Percentiles rank a stretch among this genome's conserved stretches.
These are phyloP conservation scores for Arenaria interpres DNA, from an alignment of 2,113 vertebrate species.

Conservation along the genomic window DNA sequence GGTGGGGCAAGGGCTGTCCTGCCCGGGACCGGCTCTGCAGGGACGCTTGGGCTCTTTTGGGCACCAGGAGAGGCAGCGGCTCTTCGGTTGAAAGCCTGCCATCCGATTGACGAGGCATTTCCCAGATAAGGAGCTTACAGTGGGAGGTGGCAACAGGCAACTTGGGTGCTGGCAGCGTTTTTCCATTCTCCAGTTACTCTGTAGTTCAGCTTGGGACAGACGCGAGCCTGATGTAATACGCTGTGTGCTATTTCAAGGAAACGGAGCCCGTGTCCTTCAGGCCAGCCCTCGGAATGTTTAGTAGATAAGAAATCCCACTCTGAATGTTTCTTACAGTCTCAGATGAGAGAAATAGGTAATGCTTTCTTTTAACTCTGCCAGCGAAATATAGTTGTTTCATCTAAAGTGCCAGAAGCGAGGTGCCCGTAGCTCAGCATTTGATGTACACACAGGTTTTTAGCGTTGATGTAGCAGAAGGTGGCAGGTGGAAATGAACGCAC, in stretches of 20 bases:
- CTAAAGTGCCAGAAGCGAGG: not conserved
- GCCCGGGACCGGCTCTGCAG: not conserved
- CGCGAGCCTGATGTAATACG: conserved; percentile 36
- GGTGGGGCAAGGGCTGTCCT: not conserved
- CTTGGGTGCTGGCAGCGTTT: conserved; percentile 14
- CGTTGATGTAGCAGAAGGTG: not conserved
- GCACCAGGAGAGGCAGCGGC: not conserved
- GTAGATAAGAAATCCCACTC: conserved; percentile 30
- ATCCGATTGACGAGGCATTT: not conserved
- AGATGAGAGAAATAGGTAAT: not conserved
- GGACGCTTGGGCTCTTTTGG: accelerated
- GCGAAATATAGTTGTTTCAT: not conserved
- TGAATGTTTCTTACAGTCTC: not conserved
- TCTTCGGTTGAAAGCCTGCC: not conserved
- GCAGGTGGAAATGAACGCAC: not conserved
- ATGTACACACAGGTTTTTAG: accelerated
- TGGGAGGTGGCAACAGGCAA: conserved; percentile 54
- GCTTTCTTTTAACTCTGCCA: not conserved
- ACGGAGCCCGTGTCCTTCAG: not conserved
- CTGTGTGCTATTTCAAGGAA: conserved; percentile 53
- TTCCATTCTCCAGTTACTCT: conserved; percentile 59
- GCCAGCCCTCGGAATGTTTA: not conserved
- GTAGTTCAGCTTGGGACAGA: conserved; percentile 59
- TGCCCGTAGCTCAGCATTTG: not conserved
- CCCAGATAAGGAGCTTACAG: conserved; percentile 51